Conservation (phyloP, 2,113 vertebrate genomes). For the Saiga tatarica region DNA sequence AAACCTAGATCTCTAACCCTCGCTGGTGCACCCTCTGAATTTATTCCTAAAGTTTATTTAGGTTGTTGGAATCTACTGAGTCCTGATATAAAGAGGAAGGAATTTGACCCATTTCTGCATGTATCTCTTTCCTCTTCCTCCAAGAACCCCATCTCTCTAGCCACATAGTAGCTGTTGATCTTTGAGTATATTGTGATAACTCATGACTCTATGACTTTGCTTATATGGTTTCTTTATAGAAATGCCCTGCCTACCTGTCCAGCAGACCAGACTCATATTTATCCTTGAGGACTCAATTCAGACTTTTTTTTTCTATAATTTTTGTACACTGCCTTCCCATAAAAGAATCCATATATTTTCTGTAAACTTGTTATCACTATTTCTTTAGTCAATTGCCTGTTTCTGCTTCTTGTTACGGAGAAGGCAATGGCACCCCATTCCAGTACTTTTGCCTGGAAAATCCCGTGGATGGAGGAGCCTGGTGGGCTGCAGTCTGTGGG, state of each 20-base stretch:
- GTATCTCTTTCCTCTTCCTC: not conserved
- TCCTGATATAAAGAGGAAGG: not conserved
- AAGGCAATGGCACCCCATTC: too few relatives aligned
- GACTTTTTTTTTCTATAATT: not conserved
- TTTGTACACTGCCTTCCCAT: not conserved
- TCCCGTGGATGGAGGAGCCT: too few relatives aligned
- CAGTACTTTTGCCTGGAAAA: too few relatives aligned
- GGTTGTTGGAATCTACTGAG: not conserved
- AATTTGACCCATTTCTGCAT: not conserved
- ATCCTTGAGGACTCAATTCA: not conserved
- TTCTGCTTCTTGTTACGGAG: not conserved
- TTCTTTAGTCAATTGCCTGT: not conserved
- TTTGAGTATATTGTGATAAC: not conserved
- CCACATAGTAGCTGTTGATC: not conserved
- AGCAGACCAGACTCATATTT: not conserved
- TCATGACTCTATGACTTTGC: not conserved
- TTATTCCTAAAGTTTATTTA: not conserved
- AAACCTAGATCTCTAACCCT: not conserved
- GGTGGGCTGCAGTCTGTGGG: too few relatives aligned
- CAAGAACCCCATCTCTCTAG: not conserved
- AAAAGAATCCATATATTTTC: not conserved
- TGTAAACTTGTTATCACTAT: not conserved
- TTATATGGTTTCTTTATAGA: not conserved
- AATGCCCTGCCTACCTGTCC: not conserved
- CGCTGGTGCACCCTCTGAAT: not conserved